Conservation (phyloP, 2,888 invertebrate species). For the Dicycla oo region DNA sequence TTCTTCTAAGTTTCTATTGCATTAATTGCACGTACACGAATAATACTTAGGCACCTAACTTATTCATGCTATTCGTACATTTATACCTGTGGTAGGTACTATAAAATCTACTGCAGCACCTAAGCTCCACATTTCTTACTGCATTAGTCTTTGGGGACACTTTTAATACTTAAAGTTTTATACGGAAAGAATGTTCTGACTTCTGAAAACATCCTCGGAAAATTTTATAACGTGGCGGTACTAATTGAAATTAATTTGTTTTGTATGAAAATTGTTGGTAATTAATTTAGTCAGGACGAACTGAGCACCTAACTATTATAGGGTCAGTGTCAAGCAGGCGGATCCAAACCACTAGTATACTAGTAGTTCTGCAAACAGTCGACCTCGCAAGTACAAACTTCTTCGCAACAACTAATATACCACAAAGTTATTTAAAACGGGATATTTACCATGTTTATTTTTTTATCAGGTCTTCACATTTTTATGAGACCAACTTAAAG, state of each 20-base stretch:
- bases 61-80: slow-evolving; percentile 1
- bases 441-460: no score
- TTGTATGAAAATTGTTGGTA: slow-evolving; percentile 12
- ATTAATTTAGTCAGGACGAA: slow-evolving; percentile 8
- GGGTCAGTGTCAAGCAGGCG: neutral
- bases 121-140: slow-evolving; percentile 14
- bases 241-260: slow-evolving; percentile 2
- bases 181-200: neutral
- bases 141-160: slow-evolving; percentile 18
- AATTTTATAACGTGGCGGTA: neutral
- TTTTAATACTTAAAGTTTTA: slow-evolving; percentile 28
- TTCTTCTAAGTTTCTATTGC: slow-evolving; percentile 23
- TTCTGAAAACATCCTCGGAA: neutral
- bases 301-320: neutral
- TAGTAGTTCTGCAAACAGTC: no score
- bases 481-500: no score
- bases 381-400: no score
- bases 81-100: neutral
- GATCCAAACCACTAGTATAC: neutral
- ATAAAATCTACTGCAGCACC: slow-evolving; percentile 29
- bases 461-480: no score
- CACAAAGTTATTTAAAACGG: no score
- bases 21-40: slow-evolving; percentile 8
- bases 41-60: neutral
- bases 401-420: no score